phyloP scores from a whole-genome alignment of 2,888 invertebrate species.

The Drosophila melanosoma region DNA sequence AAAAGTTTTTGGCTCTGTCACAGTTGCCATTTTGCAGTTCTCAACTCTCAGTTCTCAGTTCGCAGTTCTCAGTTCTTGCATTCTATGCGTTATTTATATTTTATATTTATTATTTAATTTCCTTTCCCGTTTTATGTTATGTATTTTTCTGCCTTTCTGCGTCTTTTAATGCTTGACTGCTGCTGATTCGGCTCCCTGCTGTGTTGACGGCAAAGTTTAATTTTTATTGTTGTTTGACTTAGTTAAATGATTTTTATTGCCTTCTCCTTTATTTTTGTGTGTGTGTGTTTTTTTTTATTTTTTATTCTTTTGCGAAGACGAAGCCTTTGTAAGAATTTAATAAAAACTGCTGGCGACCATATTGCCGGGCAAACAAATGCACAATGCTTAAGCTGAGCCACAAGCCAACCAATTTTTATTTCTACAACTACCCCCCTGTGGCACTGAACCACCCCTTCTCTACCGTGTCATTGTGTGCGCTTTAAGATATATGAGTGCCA shows the following conservation, averaged over 20 bases:
- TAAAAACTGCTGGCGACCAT: slow-evolving; percentile 74
- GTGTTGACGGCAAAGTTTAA: slow-evolving; percentile 81
- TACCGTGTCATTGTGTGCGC: background rate
- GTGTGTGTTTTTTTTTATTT: background rate
- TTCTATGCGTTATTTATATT: slow-evolving; percentile 71
- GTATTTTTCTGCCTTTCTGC: slow-evolving; percentile 62
- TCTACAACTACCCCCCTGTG: slow-evolving; percentile 7
- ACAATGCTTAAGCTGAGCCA: slow-evolving; percentile 49
- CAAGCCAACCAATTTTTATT: slow-evolving; percentile 52
- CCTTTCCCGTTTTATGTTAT: slow-evolving; percentile 48
- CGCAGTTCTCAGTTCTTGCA: slow-evolving; percentile 49
- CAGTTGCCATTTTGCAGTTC: slow-evolving; percentile 31
- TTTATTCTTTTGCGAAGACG: slow-evolving; percentile 18
- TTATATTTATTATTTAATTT: slow-evolving; percentile 80
- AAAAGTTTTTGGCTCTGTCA: slow-evolving; percentile 57
- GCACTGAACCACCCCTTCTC: slow-evolving; percentile 32
- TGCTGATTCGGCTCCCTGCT: slow-evolving; percentile 43
- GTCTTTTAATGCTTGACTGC: slow-evolving; percentile 67
- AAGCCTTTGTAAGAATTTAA: slow-evolving; percentile 79
- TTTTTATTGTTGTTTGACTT: slow-evolving; percentile 81
- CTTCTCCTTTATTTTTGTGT: slow-evolving; percentile 31
- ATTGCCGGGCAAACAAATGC: slow-evolving; percentile 75
- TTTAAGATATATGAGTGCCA: slow-evolving; percentile 63
- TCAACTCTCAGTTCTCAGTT: background rate
- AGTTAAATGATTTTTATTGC: slow-evolving; percentile 81